These are phyloP conservation scores for Gonocerus acuteangulatus DNA, from an alignment of 2,888 invertebrate genomes.

Conservation along the genomic window DNA sequence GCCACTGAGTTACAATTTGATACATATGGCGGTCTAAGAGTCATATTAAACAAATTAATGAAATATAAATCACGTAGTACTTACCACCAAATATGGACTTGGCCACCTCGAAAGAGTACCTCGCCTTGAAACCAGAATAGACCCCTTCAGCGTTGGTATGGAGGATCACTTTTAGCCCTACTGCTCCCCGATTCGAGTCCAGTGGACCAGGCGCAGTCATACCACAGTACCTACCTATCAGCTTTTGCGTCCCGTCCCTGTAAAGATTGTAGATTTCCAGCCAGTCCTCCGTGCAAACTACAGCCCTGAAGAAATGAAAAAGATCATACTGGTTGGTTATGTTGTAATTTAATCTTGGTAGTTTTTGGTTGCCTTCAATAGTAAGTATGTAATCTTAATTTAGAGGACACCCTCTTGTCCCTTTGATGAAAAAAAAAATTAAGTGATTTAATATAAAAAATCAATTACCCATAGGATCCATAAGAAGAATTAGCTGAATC, in stretches of 20 bases:
- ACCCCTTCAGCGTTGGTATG: conserved; percentile 81
- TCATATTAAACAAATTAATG: too few relatives aligned
- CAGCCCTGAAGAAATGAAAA: conserved; percentile 48
- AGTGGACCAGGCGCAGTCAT: conserved; percentile 88
- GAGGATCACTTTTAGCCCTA: conserved; percentile 78
- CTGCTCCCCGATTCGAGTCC: conserved; percentile 81
- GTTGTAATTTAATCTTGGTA: not conserved
- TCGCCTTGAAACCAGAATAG: conserved; percentile 91
- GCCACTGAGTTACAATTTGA: too few relatives aligned
- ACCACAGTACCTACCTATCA: conserved; percentile 88
- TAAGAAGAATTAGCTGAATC: conserved; percentile 69
- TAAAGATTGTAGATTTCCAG: conserved; percentile 87
- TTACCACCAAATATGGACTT: conserved; percentile 74
- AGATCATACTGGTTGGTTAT: too few relatives aligned
- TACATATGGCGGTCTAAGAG: too few relatives aligned
- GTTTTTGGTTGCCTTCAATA: too few relatives aligned
- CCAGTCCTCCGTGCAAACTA: conserved; percentile 86
- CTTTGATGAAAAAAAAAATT: too few relatives aligned
- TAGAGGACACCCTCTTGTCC: too few relatives aligned
- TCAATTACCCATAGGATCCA: conserved; percentile 65
- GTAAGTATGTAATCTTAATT: too few relatives aligned
- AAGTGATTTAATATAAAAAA: too few relatives aligned
- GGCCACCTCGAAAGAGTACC: conserved; percentile 85
- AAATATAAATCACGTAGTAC: too few relatives aligned
- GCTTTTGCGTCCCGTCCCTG: conserved; percentile 69